phyloP scores from a whole-genome alignment of 1,140 invertebrate genomes.

The Penaeus indicus region DNA sequence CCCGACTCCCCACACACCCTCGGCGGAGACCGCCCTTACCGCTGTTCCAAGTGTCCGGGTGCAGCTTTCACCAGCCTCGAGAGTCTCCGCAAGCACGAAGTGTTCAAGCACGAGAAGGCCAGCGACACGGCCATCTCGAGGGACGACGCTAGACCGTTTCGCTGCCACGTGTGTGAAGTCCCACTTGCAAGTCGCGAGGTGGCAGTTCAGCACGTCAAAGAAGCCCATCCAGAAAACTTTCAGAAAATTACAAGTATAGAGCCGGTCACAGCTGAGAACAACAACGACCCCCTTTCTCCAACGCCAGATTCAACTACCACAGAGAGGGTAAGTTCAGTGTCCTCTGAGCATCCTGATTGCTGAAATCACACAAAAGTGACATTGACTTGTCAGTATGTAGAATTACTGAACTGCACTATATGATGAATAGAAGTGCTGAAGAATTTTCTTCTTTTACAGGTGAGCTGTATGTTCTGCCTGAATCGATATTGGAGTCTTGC shows the following conservation, averaged over 20 bases:
- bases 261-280: conserved; percentile 54
- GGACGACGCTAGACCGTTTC: conserved; percentile 79
- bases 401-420: no score
- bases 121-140: conserved; percentile 58
- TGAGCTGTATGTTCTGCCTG: conserved; percentile 92
- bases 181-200: conserved; percentile 84
- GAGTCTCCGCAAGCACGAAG: conserved; percentile 83
- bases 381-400: no score
- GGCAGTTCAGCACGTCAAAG: conserved; percentile 85
- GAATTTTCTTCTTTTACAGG: conserved; percentile 72
- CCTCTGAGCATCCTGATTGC: not conserved
- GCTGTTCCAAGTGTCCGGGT: conserved; percentile 86
- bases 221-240: conserved; percentile 76
- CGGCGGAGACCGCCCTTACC: conserved; percentile 84
- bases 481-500: conserved; percentile 94
- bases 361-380: no score
- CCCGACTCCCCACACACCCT: conserved; percentile 73
- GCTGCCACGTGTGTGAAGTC: conserved; percentile 92
- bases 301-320: conserved; percentile 50
- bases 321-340: conserved; percentile 51
- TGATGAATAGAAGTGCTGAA: conserved; percentile 9
- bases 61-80: conserved; percentile 87
- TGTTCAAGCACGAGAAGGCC: conserved; percentile 77
- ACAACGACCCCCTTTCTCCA: conserved; percentile 50
- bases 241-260: conserved; percentile 67